Evolutionary conservation across 2,888 invertebrate genomes (phyloP), one percentile per base, ranked within the genome.

Genomic region (Drosophila cognata): DNA sequence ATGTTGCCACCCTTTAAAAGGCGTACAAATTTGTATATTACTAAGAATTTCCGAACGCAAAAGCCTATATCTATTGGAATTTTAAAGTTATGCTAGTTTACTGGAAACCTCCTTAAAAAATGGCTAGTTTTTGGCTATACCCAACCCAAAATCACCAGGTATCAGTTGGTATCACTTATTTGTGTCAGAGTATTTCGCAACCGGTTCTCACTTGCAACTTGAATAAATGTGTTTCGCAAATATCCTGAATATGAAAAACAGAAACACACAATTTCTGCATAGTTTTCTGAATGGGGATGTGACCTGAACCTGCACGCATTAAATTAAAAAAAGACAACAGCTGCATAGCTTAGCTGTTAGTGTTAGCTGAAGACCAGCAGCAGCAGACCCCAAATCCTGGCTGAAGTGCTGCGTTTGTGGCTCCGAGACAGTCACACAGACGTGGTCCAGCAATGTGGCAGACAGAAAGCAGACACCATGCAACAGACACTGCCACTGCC

Each of bases 331-430:
- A 31, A 10, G 33, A 4, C 33, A 43, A 50, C 67, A 64, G 53
- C 62, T 66, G 29, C 66, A 56, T 48, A 50, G 58, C 67, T 60
- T 58, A 57, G 59, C 16, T 46, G 72, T 87, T 72, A 81, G 74
- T 65, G 59, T 63, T 73, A 57, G 59, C 50, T 51, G 51, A 52
- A 58, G 56, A 61, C 63, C 73, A 60, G 68, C 46, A 68, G 55
- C 66, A 61, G 46, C 66, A 62, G 68, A 65, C 58, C 43, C 48
- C 67, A 55, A 51, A 51, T 56, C 29, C 58, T 25, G 53, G 64
- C 64, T 80, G 50, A 79, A 82, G 75, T 76, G 70, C 68, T 83
- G 81, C 59, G 83, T 80, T 57, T 77, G 58, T 46, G 70, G 79
- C 55, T 13, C 29, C 35, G 57, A 50, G 38, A 59, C 57, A 55